Base-by-base conservation (phyloP, 2,113 vertebrate genomes). In the Leptocoma aspasia region DNA sequence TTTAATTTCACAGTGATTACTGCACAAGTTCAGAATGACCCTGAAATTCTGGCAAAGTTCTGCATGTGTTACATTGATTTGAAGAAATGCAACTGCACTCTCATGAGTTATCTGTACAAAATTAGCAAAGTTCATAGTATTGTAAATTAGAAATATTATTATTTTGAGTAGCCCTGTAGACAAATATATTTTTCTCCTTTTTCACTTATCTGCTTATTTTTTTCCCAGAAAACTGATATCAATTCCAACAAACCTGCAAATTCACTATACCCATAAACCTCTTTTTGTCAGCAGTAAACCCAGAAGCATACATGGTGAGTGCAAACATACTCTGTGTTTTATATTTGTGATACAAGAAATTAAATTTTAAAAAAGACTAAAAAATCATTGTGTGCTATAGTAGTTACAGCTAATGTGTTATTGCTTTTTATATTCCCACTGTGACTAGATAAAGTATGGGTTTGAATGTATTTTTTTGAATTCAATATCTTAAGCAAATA, bases 1-100 rank as follows among this genome's bases (percentile, higher is more conserved):
- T 82, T 59, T 83, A 45, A 63, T 76, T 78, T 94, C 87, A 84
- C 42, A 82, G 39, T 47, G 82, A 49, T 79, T n/a, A 45, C 57
- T 72, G 53, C 26, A 44, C 9, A 45, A 70, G 35, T 66, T 91
- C 49, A 68, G 91, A 88, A 80, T 15, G 3, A 42, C 47, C 37
- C 41, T 24, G 81, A 82, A 92, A 65, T 60, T 54, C 68, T 66
- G 57, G 10, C 64, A 18, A 75, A 77, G n/a, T 45, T 91, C 64
- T 59, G 45, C 42, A n/a, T 0, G 0, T 65, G 20, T 86, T 41
- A 65, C 26, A 30, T 2, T 80, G 80, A 60, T 71, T 61, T 61
- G 31, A 80, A 80, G 69, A 89, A 92, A 77, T 65, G 11, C 71
- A 83, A 3, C 42, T 35, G 42, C 23, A 11, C 15, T 95, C 16